Evolutionary conservation across 2,888 invertebrate species (phyloP).

Genomic region (Drosophila histrio): DNA sequence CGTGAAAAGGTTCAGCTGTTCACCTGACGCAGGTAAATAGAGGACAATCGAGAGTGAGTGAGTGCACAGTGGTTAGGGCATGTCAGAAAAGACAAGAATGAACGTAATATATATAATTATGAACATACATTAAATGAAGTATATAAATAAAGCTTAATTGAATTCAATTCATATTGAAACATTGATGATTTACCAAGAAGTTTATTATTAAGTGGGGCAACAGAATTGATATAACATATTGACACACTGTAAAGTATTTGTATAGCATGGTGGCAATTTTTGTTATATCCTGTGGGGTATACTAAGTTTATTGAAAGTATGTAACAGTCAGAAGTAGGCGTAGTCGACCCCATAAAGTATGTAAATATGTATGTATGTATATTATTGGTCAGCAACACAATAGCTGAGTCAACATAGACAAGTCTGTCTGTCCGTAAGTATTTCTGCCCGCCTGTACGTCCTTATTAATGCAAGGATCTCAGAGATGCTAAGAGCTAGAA

Average conservation of each 20-base stretch:
- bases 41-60: conserved; percentile 32
- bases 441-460: too few species aligned
- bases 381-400: too few species aligned
- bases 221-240: conserved; percentile 1
- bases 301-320: too few species aligned
- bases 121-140: too few species aligned
- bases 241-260: conserved; percentile 28
- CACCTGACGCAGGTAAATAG: conserved; percentile 40
- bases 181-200: background rate
- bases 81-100: background rate
- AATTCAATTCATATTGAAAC: background rate
- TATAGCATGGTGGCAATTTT: conserved; percentile 4
- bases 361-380: too few species aligned
- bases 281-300: too few species aligned
- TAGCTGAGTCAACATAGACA: too few species aligned
- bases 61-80: conserved; percentile 38
- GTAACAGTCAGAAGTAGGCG: too few species aligned
- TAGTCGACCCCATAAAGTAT: too few species aligned
- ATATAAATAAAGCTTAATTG: background rate
- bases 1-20: conserved; percentile 60
- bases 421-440: too few species aligned
- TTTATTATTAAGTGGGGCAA: background rate
- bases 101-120: background rate
- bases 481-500: too few species aligned
- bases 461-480: too few species aligned